Evolutionary conservation across 2,888 invertebrate genomes (phyloP), one percentile per base, ranked within the genome.

Genomic region (Axea sp.): DNA sequence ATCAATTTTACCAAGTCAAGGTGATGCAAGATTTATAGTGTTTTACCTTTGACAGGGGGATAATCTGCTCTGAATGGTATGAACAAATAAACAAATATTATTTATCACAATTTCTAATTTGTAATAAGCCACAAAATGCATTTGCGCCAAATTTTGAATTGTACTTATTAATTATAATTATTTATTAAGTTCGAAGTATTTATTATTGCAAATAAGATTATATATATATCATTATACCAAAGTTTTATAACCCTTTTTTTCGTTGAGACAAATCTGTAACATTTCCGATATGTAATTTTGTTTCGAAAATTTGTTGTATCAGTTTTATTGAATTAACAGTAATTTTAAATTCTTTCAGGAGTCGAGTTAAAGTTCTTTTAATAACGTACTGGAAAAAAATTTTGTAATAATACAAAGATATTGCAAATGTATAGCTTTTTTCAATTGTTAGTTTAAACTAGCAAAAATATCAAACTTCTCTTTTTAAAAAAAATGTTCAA

Each of bases 271-370:
- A 62, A 12, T 64, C 47, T 71, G 73, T 55, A 59, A 73, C 53
- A 49, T 57, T 64, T 72, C 15, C 6, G 8, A 39, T 43, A 57
- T 72, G 57, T 72, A 72, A 64, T 59, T 72, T 72, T 64, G 30
- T 72, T 72, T 59, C 33, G 51, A 65, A 73, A 65, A 69, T 30
- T 65, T 65, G 35, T 68, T 64, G 31, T 68, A 60, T 39, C 24
- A 45, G 59, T 68, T 59, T 68, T 59, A 39, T 62, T 17, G 26
- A 35, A 65, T 82, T 81, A 82, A 84, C 80, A 83, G 79, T 82
- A 79, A 81, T 84, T 84, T 78, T 82, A 82, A 77, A 82, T 84
- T 82, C 81, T 85, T 85, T 80, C 84, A 85, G 86, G 84, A 79
- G 79, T 86, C 81, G 79, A 82, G 80, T 85, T 79, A 79, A 81